A percentile compares a stretch with the other conserved stretches of the same genome.
These are phyloP conservation scores for Accipiter virgatus DNA, from an alignment of 2,113 vertebrate species.

Conservation along the genomic window DNA sequence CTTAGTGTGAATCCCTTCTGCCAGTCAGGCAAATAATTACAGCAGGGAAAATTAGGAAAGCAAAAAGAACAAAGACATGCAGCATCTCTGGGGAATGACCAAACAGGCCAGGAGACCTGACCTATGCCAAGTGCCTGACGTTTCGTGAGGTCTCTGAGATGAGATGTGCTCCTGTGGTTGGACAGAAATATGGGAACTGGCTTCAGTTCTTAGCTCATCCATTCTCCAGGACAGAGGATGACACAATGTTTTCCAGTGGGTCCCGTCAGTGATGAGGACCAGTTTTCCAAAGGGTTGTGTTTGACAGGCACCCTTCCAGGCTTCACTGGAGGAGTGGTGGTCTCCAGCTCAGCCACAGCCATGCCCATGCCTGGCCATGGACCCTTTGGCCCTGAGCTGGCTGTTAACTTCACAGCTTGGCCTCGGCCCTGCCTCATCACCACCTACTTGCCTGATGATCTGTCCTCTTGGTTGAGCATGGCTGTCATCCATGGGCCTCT, in stretches of 20 bases:
- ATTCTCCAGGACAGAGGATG: not conserved
- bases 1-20: not conserved
- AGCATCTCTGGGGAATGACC: not conserved
- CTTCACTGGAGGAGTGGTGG: not conserved
- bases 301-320: not conserved
- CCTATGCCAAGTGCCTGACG: not conserved
- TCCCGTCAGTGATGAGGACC: not conserved
- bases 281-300: not conserved
- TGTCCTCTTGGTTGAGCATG: not conserved
- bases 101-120: not conserved
- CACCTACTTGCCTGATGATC: not conserved
- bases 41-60: not conserved
- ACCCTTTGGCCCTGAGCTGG: not conserved
- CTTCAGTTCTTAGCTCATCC: not conserved
- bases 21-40: not conserved
- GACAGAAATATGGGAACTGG: not conserved
- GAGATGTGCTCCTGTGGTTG: fast-evolving
- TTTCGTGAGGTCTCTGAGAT: not conserved
- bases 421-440: not conserved
- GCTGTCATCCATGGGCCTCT: not conserved
- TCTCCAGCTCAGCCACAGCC: not conserved
- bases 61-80: not conserved
- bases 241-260: not conserved
- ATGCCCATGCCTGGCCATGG: not conserved
- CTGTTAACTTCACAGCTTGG: not conserved